These are phyloP conservation scores for Tetrapedia diversipes DNA, from an alignment of 2,888 invertebrate species.

Conservation along the genomic window DNA sequence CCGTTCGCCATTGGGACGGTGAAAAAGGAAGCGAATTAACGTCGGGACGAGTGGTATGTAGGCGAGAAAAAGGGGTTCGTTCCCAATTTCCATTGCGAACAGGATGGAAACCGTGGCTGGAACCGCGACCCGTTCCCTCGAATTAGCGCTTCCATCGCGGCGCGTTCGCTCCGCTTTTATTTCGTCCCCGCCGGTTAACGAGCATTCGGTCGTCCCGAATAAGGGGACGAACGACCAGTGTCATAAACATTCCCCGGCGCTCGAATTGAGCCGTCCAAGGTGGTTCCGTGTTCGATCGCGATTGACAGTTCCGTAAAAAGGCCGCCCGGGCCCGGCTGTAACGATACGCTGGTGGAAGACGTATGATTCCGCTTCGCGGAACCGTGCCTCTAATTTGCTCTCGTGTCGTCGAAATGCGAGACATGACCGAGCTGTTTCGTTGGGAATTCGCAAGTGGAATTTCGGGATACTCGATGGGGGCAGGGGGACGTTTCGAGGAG, in stretches of 20 bases:
- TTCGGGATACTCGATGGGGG: no score
- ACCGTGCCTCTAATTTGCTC: constrained; percentile 47
- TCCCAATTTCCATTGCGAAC: constrained; percentile 48
- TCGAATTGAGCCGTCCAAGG: constrained; percentile 63
- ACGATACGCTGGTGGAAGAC: constrained; percentile 39
- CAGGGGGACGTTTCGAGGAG: background rate
- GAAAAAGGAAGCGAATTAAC: constrained; percentile 58
- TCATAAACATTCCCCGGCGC: constrained; percentile 62
- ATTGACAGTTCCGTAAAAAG: constrained; percentile 64
- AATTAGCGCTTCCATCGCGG: constrained; percentile 56
- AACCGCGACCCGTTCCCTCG: constrained; percentile 15
- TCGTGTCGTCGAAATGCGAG: constrained; percentile 32
- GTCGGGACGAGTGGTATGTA: constrained; percentile 24
- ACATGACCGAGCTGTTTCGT: background rate
- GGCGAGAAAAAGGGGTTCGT: constrained; percentile 24
- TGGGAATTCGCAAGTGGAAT: constrained; percentile 9
- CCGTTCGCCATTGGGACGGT: constrained; percentile 33
- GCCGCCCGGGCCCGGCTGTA: constrained; percentile 25
- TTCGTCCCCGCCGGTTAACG: constrained; percentile 51
- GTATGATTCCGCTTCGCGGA: constrained; percentile 39
- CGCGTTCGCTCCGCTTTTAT: constrained; percentile 47
- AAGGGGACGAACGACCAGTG: constrained; percentile 53
- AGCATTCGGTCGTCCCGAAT: constrained; percentile 58
- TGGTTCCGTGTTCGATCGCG: constrained; percentile 50
- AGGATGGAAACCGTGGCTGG: constrained; percentile 5